Conservation (phyloP, 2,113 vertebrate species). For the Entosphenus tridentatus region DNA sequence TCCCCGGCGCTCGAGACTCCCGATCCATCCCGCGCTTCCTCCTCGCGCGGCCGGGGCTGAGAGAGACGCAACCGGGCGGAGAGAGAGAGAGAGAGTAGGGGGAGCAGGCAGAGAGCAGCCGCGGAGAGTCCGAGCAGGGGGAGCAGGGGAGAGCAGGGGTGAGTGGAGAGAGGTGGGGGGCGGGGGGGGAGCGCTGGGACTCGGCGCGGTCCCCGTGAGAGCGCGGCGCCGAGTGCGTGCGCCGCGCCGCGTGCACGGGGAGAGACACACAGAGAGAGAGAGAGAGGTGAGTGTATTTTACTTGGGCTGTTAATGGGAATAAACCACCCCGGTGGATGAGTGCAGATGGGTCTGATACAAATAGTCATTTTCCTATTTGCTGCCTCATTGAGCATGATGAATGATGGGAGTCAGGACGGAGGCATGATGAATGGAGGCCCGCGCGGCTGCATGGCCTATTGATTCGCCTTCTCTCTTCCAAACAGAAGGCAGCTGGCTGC, state of each 20-base stretch:
- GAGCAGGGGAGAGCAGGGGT: too few species aligned
- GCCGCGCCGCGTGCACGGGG: neutral
- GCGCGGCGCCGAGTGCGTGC: neutral
- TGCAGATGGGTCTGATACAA: constrained; percentile 99
- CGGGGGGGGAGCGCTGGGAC: neutral
- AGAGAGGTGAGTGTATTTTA: constrained; percentile 58
- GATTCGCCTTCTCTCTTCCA: constrained; percentile 99
- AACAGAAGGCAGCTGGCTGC: constrained; percentile 99
- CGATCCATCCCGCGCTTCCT: too few species aligned
- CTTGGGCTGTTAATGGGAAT: constrained; percentile 99
- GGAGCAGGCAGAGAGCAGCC: too few species aligned
- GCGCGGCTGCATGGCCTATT: constrained; percentile 99
- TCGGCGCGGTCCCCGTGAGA: neutral
- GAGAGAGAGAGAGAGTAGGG: too few species aligned
- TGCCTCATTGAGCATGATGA: constrained; percentile 99
- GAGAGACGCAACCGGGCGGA: too few species aligned
- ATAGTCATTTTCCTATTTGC: constrained; percentile 99
- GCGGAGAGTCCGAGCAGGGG: too few species aligned
- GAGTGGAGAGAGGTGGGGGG: neutral
- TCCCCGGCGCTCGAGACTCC: too few species aligned
- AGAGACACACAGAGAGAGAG: too few species aligned
- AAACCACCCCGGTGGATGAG: constrained; percentile 99
- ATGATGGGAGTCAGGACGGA: constrained; percentile 99
- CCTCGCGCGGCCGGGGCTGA: too few species aligned
- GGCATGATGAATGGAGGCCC: constrained; percentile 99